Percentiles rank a stretch among this genome's conserved stretches.
These are phyloP conservation scores for Xanthia icteritia DNA, from an alignment of 2,888 invertebrate genomes.

Conservation along the genomic window DNA sequence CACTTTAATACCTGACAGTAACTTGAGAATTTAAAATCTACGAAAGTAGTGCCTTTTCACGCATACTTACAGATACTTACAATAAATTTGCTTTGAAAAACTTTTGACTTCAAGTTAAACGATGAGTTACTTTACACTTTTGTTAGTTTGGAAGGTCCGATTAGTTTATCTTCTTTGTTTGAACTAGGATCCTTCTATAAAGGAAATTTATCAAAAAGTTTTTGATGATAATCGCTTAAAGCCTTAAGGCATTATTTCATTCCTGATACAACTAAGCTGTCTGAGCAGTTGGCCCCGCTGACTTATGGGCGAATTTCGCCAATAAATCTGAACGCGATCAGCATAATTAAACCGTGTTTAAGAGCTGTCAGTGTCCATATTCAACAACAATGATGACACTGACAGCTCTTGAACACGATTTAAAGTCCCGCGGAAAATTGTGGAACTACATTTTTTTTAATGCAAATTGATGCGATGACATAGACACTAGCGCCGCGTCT, in stretches of 20 bases:
- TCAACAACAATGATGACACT: neutral
- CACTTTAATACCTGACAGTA: slow-evolving; percentile 11
- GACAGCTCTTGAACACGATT: too few species aligned
- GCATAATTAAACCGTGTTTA: neutral
- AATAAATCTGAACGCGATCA: neutral
- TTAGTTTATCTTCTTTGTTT: neutral
- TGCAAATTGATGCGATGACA: too few species aligned
- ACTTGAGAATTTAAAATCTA: slow-evolving; percentile 39
- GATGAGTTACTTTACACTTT: slow-evolving; percentile 5
- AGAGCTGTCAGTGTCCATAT: neutral
- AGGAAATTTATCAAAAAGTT: neutral
- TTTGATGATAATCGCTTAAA: neutral
- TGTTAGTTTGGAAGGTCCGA: neutral
- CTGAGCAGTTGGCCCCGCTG: neutral
- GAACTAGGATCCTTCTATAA: neutral
- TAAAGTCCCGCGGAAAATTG: too few species aligned
- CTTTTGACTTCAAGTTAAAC: slow-evolving; percentile 20
- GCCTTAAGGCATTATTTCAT: neutral
- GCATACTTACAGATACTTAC: slow-evolving; percentile 21
- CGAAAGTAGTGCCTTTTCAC: slow-evolving; percentile 20
- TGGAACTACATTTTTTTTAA: too few species aligned
- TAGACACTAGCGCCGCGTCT: too few species aligned
- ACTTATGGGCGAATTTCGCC: too few species aligned
- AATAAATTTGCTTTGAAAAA: slow-evolving; percentile 24
- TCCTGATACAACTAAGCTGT: neutral